Conservation (phyloP, 2,113 vertebrate genomes). For the Lanius collurio region DNA sequence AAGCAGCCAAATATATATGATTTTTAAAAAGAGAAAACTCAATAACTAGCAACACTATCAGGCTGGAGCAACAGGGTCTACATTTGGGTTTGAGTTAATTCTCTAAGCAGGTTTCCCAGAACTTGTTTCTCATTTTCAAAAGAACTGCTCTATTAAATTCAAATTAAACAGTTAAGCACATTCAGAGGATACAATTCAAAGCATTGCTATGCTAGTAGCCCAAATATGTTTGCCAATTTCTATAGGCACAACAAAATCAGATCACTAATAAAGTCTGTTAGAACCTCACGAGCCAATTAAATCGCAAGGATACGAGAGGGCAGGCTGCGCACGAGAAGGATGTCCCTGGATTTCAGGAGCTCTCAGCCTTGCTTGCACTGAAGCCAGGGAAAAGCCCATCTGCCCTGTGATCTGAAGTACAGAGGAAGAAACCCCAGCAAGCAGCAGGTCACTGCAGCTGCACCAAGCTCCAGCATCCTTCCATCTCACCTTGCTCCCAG, state of each 20-base stretch:
- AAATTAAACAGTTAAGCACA: neutral
- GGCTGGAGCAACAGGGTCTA: neutral
- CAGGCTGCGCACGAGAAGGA: neutral
- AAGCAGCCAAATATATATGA: neutral
- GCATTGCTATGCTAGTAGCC: neutral
- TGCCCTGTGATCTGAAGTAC: neutral
- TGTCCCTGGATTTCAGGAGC: neutral
- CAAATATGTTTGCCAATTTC: neutral
- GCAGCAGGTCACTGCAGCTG: neutral
- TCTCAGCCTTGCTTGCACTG: neutral
- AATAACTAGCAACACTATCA: neutral
- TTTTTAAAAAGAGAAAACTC: neutral
- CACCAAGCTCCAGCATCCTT: neutral
- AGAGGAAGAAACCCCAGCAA: neutral
- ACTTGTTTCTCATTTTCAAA: neutral
- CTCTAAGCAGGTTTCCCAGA: neutral
- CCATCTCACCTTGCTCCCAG: too few species aligned
- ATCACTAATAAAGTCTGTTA: neutral
- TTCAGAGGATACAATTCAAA: neutral
- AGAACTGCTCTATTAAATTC: neutral
- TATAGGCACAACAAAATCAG: neutral
- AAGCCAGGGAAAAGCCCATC: neutral
- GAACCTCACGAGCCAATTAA: rapidly evolving
- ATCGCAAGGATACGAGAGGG: rapidly evolving
- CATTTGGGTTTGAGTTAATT: neutral